Evolutionary conservation across 92 coral and sea anemone species (phyloP).

Genomic region (Epizoanthus ramosus): DNA sequence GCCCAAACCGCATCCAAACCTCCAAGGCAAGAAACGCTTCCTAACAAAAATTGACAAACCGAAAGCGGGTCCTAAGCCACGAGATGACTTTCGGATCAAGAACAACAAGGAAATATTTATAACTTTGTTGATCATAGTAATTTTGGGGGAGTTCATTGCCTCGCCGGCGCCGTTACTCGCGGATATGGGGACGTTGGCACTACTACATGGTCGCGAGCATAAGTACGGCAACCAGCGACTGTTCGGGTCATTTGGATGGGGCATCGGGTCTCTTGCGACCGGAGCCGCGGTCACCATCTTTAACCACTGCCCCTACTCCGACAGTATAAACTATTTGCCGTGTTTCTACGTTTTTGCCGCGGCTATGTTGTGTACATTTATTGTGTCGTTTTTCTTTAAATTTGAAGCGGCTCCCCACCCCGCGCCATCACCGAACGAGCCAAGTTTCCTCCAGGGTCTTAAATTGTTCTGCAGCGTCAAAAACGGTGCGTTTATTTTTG

Average conservation of each 20-base stretch:
- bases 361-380: slow-evolving; percentile 70
- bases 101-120: slow-evolving; percentile 74
- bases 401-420: slow-evolving; percentile 43
- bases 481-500: slow-evolving; percentile 71
- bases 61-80: slow-evolving; percentile 57
- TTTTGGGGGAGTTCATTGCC: slow-evolving; percentile 81
- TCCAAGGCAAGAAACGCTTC: neutral
- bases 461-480: slow-evolving; percentile 75
- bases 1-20: neutral
- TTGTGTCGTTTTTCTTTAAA: slow-evolving; percentile 70
- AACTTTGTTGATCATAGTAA: slow-evolving; percentile 72
- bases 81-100: slow-evolving; percentile 71
- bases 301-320: slow-evolving; percentile 84
- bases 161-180: slow-evolving; percentile 90
- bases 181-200: slow-evolving; percentile 77
- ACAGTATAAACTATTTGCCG: slow-evolving; percentile 82
- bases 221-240: slow-evolving; percentile 81
- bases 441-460: slow-evolving; percentile 60
- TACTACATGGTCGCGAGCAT: slow-evolving; percentile 77
- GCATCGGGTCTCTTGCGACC: slow-evolving; percentile 71
- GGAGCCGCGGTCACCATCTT: slow-evolving; percentile 82
- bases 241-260: slow-evolving; percentile 91
- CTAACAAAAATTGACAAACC: neutral
- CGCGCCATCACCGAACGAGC: slow-evolving; percentile 36
- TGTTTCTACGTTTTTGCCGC: slow-evolving; percentile 81